phyloP scores from a whole-genome alignment of 2,797 vertebrate species.

The Alauda arvensis region DNA sequence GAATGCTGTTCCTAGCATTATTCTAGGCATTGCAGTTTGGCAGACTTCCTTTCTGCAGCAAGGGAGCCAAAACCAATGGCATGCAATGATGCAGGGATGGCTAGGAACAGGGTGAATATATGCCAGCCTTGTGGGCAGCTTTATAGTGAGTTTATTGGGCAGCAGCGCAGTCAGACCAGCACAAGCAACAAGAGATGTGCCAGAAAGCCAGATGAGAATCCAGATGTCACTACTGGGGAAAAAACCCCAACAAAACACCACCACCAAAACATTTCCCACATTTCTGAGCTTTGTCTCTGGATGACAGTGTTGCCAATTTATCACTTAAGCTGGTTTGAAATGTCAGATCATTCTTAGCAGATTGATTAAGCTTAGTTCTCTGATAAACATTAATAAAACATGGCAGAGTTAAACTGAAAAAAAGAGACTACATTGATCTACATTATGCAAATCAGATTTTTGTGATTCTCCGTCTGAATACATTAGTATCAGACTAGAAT shows the following conservation, averaged over 20 bases:
- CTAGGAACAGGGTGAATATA: not conserved
- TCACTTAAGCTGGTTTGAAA: not conserved
- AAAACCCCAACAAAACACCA: not conserved
- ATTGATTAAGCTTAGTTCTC: not conserved
- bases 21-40: not conserved
- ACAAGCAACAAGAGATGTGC: not conserved
- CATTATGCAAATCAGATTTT: not conserved
- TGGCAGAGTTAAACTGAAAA: not conserved
- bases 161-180: not conserved
- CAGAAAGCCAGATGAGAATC: conserved; percentile 24
- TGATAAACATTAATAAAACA: not conserved
- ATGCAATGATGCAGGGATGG: not conserved
- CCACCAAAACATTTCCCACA: not conserved
- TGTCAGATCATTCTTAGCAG: not conserved
- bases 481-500: not conserved
- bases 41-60: not conserved
- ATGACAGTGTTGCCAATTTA: not conserved
- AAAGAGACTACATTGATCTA: not conserved
- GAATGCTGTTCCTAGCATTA: not conserved
- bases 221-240: not conserved
- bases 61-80: not conserved
- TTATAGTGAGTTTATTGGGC: not conserved
- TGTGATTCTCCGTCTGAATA: not conserved
- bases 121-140: not conserved
- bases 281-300: not conserved